Conservation (phyloP, 2,888 invertebrate genomes). For the Clistopyga incitator region DNA sequence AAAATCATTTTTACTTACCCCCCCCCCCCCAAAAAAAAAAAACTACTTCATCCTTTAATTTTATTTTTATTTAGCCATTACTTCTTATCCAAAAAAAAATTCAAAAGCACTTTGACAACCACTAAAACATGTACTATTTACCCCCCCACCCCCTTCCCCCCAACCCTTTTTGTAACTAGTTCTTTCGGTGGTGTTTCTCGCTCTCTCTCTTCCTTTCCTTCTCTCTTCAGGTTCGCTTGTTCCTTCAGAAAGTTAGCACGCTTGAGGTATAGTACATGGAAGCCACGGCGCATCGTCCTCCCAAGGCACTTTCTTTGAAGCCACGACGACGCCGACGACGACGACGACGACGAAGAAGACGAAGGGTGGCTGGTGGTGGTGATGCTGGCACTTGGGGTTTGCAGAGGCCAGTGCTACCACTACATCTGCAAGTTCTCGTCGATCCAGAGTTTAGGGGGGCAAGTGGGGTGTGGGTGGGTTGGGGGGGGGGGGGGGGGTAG, state of each 20-base stretch:
- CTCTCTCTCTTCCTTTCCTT: constrained; percentile 2
- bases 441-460: constrained; percentile 69
- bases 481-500: constrained; percentile 76
- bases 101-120: background rate
- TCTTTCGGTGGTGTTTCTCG: background rate
- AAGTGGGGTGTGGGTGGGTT: constrained; percentile 65
- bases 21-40: no score
- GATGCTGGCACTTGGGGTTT: constrained; percentile 50
- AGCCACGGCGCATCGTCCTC: constrained; percentile 66
- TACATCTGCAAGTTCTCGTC: constrained; percentile 57
- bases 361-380: constrained; percentile 19
- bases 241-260: constrained; percentile 67
- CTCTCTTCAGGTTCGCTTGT: constrained; percentile 35
- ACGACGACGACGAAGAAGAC: constrained; percentile 42
- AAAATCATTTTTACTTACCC: background rate
- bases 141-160: background rate
- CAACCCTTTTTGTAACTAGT: background rate
- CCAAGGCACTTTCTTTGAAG: constrained; percentile 74
- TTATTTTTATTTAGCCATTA: background rate
- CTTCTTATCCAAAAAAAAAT: background rate
- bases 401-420: constrained; percentile 58
- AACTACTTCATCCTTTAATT: background rate
- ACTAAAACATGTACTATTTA: background rate
- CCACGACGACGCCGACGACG: constrained; percentile 70
- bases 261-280: constrained; percentile 50